Base-by-base conservation (phyloP, 1,140 invertebrate species). In the Chionoecetes opilio region DNA sequence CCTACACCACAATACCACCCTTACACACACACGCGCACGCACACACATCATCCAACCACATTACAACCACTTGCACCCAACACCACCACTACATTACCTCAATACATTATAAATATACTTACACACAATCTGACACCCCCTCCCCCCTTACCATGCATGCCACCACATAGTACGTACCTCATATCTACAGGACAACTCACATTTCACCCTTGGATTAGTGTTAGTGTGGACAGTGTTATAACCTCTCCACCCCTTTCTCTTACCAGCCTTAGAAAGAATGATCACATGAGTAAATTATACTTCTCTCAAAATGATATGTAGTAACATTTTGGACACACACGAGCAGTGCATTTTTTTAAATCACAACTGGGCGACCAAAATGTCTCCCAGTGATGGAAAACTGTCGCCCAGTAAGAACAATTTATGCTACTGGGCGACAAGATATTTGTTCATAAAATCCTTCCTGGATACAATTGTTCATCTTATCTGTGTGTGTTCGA, bases 291-390 rank as follows among this genome's bases (percentile, higher is more conserved):
- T 38, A 85, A 92, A 37, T 92, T 82, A 38, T 82, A 37, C 11
- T 82, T 29, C 35, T 37, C n/a, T 92, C 26, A 32, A 92, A 92
- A 92, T 92, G 91, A 92, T 92, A 92, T 92, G 91, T 92, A 91
- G 26, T 46, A 75, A 75, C n/a, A n/a, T 75, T 75, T 75, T n/a
- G 63, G 63, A 75, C 63, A 75, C 63, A 75, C 11, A 75, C 5
- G 41, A 46, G n/a, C 63, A 75, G 63, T n/a, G n/a, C n/a, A n/a
- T n/a, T n/a, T n/a, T n/a, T n/a, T n/a, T n/a, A n/a, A n/a, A n/a
- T n/a, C n/a, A n/a, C n/a, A n/a, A n/a, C n/a, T n/a, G n/a, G n/a
- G n/a, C n/a, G n/a, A n/a, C n/a, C n/a, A n/a, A n/a, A n/a, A n/a
- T n/a, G n/a, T n/a, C n/a, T n/a, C n/a, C n/a, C n/a, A n/a, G n/a